phyloP scores from a whole-genome alignment of 2,888 invertebrate genomes.

The Strigamia crassipes region DNA sequence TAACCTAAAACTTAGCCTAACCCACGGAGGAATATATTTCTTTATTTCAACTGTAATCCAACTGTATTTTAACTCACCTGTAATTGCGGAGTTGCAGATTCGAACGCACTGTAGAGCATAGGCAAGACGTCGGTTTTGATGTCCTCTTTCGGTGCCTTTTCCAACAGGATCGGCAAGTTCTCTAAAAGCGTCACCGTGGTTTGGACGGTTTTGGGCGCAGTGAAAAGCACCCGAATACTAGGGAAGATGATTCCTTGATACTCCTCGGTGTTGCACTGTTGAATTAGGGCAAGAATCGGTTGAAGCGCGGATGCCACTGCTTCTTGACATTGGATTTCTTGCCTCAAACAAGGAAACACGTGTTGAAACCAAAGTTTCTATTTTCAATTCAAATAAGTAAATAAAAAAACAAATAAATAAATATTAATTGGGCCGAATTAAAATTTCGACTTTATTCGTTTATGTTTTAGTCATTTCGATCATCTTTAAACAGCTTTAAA shows the following conservation, averaged over 20 bases:
- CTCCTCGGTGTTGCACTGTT: conserved; percentile 76
- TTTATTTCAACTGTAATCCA: too few species aligned
- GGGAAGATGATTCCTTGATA: conserved; percentile 81
- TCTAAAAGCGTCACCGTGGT: conserved; percentile 87
- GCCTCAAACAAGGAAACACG: conserved; percentile 85
- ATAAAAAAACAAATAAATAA: background rate
- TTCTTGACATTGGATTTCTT: conserved; percentile 82
- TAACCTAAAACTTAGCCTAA: too few species aligned
- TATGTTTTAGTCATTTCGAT: too few species aligned
- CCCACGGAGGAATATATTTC: too few species aligned
- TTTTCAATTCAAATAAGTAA: conserved; percentile 59
- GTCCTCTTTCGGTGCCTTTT: conserved; percentile 81
- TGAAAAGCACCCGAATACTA: conserved; percentile 62
- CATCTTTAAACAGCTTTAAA: too few species aligned
- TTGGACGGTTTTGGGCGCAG: conserved; percentile 65
- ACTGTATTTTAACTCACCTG: conserved; percentile 81
- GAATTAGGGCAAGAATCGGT: conserved; percentile 80
- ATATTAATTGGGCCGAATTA: too few species aligned
- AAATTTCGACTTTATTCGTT: too few species aligned
- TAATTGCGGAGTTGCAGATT: conserved; percentile 84
- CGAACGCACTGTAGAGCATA: conserved; percentile 82
- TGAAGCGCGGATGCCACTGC: conserved; percentile 83
- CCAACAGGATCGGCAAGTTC: conserved; percentile 84
- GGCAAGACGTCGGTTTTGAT: conserved; percentile 81
- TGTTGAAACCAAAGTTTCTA: conserved; percentile 93